A percentile compares a stretch with the other conserved stretches of the same genome.
Evolutionary conservation across 2,888 invertebrate species (phyloP).

Genomic region (Odontocolon sp.): DNA sequence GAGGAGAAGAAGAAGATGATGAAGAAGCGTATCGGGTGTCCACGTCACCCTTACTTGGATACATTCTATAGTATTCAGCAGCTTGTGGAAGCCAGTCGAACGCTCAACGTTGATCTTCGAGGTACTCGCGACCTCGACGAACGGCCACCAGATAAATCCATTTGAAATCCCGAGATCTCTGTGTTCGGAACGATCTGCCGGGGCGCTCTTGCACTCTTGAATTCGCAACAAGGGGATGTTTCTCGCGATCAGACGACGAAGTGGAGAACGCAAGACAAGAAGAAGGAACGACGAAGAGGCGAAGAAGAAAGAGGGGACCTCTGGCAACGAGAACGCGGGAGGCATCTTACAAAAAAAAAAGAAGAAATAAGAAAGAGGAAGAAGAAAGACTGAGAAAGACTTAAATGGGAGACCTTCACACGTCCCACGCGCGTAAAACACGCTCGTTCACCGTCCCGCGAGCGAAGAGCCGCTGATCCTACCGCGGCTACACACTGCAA

Average conservation of each 20-base stretch:
- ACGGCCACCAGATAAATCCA: constrained; percentile 53
- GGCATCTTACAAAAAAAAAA: neutral
- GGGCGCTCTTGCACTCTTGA: constrained; percentile 1
- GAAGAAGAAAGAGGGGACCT: constrained; percentile 1
- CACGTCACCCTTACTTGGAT: constrained; percentile 25
- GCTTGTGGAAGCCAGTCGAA: constrained; percentile 39
- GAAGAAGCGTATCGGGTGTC: constrained; percentile 48
- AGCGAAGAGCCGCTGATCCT: neutral
- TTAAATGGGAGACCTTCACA: constrained; percentile 58
- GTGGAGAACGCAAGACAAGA: neutral
- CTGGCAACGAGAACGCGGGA: neutral
- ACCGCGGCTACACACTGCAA: constrained; percentile 18
- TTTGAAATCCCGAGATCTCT: constrained; percentile 38
- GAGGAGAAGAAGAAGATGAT: constrained; percentile 21
- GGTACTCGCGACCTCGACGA: constrained; percentile 43
- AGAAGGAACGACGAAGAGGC: neutral
- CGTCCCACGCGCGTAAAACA: constrained; percentile 60
- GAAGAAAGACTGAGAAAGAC: constrained; percentile 19
- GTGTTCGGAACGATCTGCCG: neutral
- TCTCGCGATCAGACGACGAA: constrained; percentile 3
- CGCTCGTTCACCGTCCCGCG: constrained; percentile 52
- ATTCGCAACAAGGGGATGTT: constrained; percentile 34
- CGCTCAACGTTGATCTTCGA: constrained; percentile 22
- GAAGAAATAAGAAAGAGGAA: neutral
- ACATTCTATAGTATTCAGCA: constrained; percentile 27